phyloP scores from a whole-genome alignment of 2,113 vertebrate species.

The Scatophagus argus region DNA sequence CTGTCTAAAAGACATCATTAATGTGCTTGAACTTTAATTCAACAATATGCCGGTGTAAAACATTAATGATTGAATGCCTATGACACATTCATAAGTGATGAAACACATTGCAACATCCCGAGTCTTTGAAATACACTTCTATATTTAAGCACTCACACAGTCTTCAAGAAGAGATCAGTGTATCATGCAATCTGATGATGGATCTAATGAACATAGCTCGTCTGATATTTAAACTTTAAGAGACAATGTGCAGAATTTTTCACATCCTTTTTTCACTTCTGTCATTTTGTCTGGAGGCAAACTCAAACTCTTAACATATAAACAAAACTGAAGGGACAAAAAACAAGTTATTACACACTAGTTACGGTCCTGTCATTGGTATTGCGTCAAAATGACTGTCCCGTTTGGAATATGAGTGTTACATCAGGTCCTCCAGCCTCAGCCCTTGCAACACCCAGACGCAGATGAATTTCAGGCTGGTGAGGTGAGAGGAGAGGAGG shows the following conservation, averaged over 20 bases:
- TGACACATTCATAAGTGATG: slow-evolving; percentile 10
- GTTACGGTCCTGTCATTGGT: slow-evolving; percentile 4
- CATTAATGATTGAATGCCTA: slow-evolving; percentile 4
- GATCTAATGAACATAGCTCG: background rate
- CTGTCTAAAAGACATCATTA: background rate
- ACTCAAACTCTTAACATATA: background rate
- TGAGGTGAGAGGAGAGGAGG: slow-evolving; percentile 23
- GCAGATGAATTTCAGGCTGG: slow-evolving; percentile 28
- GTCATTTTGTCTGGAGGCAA: background rate
- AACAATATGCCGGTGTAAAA: slow-evolving; percentile 3
- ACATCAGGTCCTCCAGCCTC: slow-evolving; percentile 27
- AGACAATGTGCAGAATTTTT: background rate
- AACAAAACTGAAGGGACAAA: background rate
- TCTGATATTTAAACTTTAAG: background rate
- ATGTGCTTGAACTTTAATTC: slow-evolving; percentile 15
- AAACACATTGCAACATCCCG: slow-evolving; percentile 13
- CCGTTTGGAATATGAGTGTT: slow-evolving; percentile 11
- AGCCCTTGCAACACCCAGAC: background rate
- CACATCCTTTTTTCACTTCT: background rate
- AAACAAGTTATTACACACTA: background rate
- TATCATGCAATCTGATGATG: slow-evolving; percentile 15
- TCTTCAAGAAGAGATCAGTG: slow-evolving; percentile 5
- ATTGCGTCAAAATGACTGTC: background rate
- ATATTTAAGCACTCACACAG: slow-evolving; percentile 24
- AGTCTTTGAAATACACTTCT: slow-evolving; percentile 14